Conservation (phyloP, 2,888 invertebrate genomes). For the Coleophora deauratella region DNA sequence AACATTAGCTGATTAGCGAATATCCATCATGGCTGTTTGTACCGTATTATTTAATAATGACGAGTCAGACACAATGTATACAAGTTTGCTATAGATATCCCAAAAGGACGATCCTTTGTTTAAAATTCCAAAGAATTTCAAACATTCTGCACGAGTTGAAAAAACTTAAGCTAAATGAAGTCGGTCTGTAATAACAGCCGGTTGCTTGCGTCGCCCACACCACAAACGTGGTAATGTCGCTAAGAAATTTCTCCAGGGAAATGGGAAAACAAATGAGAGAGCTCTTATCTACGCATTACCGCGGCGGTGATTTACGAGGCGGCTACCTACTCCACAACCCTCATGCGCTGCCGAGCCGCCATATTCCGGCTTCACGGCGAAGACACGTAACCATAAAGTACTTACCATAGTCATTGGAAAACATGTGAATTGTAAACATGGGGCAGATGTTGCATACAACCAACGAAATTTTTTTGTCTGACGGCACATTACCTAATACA, state of each 20-base stretch:
- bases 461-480: no score
- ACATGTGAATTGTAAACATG: constrained; percentile 56
- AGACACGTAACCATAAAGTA: constrained; percentile 51
- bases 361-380: constrained; percentile 48
- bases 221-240: constrained; percentile 45
- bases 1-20: no score
- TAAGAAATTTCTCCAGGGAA: constrained; percentile 66
- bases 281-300: constrained; percentile 70
- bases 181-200: constrained; percentile 29
- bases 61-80: no score
- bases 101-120: no score
- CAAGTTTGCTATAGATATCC: no score
- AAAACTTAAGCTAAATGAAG: constrained; percentile 12
- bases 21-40: no score
- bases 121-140: no score
- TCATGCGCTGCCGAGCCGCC: constrained; percentile 21
- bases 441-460: constrained; percentile 47
- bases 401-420: no score
- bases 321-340: constrained; percentile 42
- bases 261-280: constrained; percentile 70
- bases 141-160: no score
- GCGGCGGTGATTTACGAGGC: constrained; percentile 60
- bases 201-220: constrained; percentile 47
- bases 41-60: no score
- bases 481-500: constrained; percentile 23